Evolutionary conservation across 2,797 vertebrate genomes (phyloP).

Genomic region (Taeniopygia guttata): DNA sequence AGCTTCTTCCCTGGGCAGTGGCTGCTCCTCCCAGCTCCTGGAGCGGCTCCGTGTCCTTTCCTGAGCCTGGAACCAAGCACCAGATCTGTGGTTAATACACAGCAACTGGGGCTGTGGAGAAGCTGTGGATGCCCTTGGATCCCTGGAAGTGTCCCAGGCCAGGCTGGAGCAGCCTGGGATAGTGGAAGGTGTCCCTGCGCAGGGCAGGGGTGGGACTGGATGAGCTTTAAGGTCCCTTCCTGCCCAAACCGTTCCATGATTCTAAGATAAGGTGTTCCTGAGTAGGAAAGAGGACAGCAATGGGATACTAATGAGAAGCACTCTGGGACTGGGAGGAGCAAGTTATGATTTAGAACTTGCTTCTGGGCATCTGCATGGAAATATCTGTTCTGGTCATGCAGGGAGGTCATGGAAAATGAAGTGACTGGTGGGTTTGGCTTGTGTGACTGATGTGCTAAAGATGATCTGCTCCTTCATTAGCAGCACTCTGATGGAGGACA

Average conservation of each 20-base stretch:
- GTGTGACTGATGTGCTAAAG: constrained; percentile 41
- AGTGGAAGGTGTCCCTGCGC: background rate
- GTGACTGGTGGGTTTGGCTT: constrained; percentile 29
- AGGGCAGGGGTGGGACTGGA: background rate
- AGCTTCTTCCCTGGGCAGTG: background rate
- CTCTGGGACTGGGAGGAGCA: background rate
- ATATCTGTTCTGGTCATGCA: background rate
- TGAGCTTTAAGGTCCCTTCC: background rate
- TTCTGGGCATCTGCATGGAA: constrained; percentile 43
- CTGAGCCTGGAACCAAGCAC: background rate
- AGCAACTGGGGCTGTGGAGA: background rate
- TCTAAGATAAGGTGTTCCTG: background rate
- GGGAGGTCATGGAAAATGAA: background rate
- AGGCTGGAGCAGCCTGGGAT: rapidly evolving
- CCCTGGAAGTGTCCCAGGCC: background rate
- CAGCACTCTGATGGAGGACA: constrained; percentile 6
- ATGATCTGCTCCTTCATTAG: constrained; percentile 36
- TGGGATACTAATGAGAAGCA: background rate
- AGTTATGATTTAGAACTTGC: background rate
- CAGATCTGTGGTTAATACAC: background rate
- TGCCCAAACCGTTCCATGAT: background rate
- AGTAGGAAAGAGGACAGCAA: background rate
- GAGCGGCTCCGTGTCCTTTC: background rate
- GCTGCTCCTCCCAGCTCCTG: background rate
- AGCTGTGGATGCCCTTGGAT: background rate